Base-by-base conservation (phyloP, 2,113 vertebrate species). In the Equus quagga region DNA sequence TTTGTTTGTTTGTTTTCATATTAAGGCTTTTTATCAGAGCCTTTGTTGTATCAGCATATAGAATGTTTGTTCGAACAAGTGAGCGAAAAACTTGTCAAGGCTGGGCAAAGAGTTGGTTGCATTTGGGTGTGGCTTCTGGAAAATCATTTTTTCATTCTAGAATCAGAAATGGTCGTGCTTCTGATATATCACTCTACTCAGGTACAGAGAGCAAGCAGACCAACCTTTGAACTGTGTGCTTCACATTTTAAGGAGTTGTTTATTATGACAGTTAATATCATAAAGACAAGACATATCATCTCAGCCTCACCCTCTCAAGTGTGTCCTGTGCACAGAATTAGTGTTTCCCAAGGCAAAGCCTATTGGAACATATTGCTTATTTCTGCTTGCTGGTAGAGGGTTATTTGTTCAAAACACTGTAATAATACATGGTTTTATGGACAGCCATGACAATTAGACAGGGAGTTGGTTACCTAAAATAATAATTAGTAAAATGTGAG, bases 1-100 rank as follows among this genome's bases (percentile, higher is more conserved):
- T 93, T 54, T 81, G 14, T 97, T 88, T 79, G 24, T 91, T 90
- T 44, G 11, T 73, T 94, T 93, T 93, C n/a, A 2, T 18, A 80
- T 95, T 46, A 70, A 67, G 49, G 4, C 51, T 88, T 83, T 82
- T 76, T 62, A 58, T 62, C 19, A 85, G 51, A 91, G 12, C 23
- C 23, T 46, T 96, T 85, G 23, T 23, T 64, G 17, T n/a, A 65
- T 49, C 14, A 72, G 31, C 13, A 87, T 80, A 56, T 17, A 72
- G 28, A 81, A 76, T 80, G 24, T 54, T 95, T 84, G 24, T 54
- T 95, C 81, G 64, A 94, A 44, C 24, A 3, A 90, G 17, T 24
- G 28, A 62, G 82, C 84, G 70, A 81, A 93, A 93, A 84, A 49
- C 11, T 49, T 72, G 12, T 36, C 54, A 82, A 64, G 54, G 10